Percentiles rank a stretch among this genome's conserved stretches.
Evolutionary conservation across 2,113 vertebrate species (phyloP).

Genomic region (Enhydra lutris): DNA sequence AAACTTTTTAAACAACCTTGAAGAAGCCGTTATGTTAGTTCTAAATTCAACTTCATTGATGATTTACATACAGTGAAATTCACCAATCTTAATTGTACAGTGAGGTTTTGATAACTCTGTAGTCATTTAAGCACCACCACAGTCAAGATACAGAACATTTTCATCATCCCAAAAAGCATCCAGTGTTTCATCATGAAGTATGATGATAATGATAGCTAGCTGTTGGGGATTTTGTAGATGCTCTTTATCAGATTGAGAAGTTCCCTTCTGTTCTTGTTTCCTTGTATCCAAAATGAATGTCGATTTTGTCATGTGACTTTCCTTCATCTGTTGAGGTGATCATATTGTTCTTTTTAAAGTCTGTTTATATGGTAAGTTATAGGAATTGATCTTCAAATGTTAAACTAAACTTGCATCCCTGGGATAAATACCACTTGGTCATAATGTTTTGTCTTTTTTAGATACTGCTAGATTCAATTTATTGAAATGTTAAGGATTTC

Average conservation of each 20-base stretch:
- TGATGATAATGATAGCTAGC: not conserved
- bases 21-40: not conserved
- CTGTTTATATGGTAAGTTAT: not conserved
- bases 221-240: not conserved
- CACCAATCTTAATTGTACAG: not conserved
- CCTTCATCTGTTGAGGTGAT: not conserved
- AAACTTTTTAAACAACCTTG: not conserved
- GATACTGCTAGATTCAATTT: not conserved
- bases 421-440: not conserved
- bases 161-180: not conserved
- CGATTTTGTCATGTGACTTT: not conserved
- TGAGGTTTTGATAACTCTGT: not conserved
- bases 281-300: not conserved
- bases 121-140: not conserved
- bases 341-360: not conserved
- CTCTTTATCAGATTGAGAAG: not conserved
- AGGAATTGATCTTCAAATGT: not conserved
- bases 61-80: not conserved
- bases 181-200: not conserved
- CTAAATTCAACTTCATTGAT: not conserved
- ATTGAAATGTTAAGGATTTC: constrained; percentile 13
- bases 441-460: not conserved
- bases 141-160: not conserved
- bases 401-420: not conserved
- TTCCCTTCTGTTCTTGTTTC: not conserved